Percentiles rank a stretch among this genome's conserved stretches.
These are phyloP conservation scores for Eledona agricola DNA, from an alignment of 2,888 invertebrate species.

Conservation along the genomic window DNA sequence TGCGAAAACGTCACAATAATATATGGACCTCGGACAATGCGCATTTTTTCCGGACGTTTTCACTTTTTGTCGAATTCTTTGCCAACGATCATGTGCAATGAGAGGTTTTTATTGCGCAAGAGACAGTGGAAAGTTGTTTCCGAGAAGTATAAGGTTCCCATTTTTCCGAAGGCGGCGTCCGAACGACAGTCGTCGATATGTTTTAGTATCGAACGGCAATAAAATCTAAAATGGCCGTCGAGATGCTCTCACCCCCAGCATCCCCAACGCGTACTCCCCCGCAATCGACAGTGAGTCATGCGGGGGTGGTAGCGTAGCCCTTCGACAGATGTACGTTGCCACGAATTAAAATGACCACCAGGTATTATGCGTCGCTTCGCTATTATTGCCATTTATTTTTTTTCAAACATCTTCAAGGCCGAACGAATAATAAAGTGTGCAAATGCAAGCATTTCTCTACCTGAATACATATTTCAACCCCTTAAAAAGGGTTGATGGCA, in stretches of 20 bases:
- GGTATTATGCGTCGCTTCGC: conserved; percentile 24
- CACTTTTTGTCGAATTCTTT: conserved; percentile 23
- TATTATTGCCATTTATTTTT: too few species aligned
- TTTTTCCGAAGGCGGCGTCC: conserved; percentile 12
- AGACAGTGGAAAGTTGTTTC: conserved; percentile 11
- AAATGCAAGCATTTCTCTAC: conserved; percentile 21
- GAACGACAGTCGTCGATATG: conserved; percentile 36
- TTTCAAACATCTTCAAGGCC: too few species aligned
- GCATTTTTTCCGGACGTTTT: conserved; percentile 19
- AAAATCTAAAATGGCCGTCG: conserved; percentile 63
- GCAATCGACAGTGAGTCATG: conserved; percentile 50
- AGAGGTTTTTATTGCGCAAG: conserved; percentile 18
- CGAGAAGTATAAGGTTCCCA: neutral
- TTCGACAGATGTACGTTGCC: conserved; percentile 47
- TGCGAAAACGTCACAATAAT: conserved; percentile 19
- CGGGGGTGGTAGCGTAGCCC: conserved; percentile 51
- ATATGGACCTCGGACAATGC: conserved; percentile 14
- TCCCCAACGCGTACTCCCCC: conserved; percentile 42
- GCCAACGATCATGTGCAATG: conserved; percentile 7
- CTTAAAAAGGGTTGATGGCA: conserved; percentile 24
- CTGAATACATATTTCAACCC: conserved; percentile 17
- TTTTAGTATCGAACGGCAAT: conserved; percentile 62
- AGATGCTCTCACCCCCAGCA: conserved; percentile 38
- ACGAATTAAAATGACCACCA: conserved; percentile 29
- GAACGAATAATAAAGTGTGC: too few species aligned